These are phyloP conservation scores for Epiperipatus broadwayi DNA, from an alignment of 2,888 invertebrate species.

Conservation along the genomic window DNA sequence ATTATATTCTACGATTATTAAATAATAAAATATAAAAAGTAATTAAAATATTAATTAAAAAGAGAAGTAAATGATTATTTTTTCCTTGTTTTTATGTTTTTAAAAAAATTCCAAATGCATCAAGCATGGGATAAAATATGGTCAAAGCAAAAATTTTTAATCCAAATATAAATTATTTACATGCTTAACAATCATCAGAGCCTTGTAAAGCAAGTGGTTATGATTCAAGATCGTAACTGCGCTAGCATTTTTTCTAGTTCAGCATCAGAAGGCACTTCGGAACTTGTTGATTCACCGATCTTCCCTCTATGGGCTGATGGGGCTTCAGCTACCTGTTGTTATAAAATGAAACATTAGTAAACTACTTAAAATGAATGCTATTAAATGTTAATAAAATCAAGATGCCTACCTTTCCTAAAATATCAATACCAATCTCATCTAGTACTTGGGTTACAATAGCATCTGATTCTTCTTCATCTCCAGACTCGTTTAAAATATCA, in stretches of 20 bases:
- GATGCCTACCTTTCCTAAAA: constrained; percentile 54
- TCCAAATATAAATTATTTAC: too few relatives aligned
- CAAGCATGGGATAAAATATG: too few relatives aligned
- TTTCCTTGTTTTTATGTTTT: too few relatives aligned
- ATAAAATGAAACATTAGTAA: constrained; percentile 8
- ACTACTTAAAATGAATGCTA: background rate
- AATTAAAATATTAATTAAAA: too few relatives aligned
- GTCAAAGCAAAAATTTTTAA: too few relatives aligned
- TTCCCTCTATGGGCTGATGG: constrained; percentile 27
- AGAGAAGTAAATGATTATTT: too few relatives aligned
- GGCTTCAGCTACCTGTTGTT: constrained; percentile 26
- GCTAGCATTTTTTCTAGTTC: constrained; percentile 30
- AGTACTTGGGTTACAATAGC: constrained; percentile 69
- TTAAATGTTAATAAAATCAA: background rate
- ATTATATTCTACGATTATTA: too few relatives aligned
- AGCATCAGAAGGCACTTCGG: constrained; percentile 23
- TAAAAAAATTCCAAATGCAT: too few relatives aligned
- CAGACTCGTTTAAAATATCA: constrained; percentile 68
- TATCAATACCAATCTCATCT: constrained; percentile 92
- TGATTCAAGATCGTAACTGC: constrained; percentile 20
- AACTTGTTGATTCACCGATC: constrained; percentile 26
- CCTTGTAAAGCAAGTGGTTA: too few relatives aligned
- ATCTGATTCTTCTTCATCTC: constrained; percentile 72
- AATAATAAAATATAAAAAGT: too few relatives aligned
- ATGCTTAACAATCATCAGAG: too few relatives aligned